These are phyloP conservation scores for Caradrina kadenii DNA, from an alignment of 2,888 invertebrate genomes.

Conservation along the genomic window DNA sequence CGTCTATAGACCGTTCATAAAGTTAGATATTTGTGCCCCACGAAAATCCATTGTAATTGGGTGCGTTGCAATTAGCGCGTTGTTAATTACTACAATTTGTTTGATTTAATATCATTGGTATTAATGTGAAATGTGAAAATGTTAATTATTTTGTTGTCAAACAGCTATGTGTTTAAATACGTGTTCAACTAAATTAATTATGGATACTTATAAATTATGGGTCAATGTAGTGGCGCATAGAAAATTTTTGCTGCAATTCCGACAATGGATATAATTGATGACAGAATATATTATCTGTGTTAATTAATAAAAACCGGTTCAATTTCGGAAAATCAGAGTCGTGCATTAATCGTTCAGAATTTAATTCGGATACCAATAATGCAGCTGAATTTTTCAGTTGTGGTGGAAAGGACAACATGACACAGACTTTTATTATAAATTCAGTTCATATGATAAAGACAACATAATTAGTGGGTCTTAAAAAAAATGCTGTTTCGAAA, in stretches of 20 bases:
- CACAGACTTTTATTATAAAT: no score
- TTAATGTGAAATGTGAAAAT: conserved; percentile 35
- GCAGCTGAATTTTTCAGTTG: no score
- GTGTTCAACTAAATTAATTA: conserved; percentile 9
- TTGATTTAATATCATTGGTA: conserved; percentile 19
- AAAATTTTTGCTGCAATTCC: neutral
- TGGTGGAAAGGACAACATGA: no score
- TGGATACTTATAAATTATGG: conserved; percentile 6
- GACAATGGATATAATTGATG: neutral
- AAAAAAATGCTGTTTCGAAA: no score
- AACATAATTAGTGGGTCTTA: no score
- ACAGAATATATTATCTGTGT: neutral
- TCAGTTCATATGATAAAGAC: no score
- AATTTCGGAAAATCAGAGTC: no score
- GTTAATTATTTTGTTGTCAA: conserved; percentile 22
- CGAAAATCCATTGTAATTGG: conserved; percentile 50
- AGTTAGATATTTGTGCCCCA: conserved; percentile 63
- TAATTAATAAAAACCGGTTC: neutral
- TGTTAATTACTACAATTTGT: conserved; percentile 48
- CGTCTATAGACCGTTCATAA: conserved; percentile 71
- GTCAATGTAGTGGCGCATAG: neutral
- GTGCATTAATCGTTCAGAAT: no score
- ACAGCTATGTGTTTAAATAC: conserved; percentile 3
- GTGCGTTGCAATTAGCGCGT: conserved; percentile 51
- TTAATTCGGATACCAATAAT: no score